Percentiles rank a stretch among this genome's conserved stretches.
Conservation (phyloP, 2,113 vertebrate genomes). For the Lutjanus erythropterus region DNA sequence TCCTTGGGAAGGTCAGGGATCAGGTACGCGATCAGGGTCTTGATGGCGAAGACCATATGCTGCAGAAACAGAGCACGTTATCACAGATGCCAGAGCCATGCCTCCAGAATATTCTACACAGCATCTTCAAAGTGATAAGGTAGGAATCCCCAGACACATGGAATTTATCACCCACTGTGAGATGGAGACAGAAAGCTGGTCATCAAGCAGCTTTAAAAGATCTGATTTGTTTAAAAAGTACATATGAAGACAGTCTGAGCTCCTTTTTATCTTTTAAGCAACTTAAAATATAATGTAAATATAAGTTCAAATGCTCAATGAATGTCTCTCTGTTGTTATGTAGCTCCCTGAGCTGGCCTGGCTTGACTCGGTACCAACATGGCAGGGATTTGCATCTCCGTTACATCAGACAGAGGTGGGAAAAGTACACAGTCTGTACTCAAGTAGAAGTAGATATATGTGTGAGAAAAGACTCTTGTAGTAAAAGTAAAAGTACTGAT, state of each 20-base stretch:
- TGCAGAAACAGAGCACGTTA: conserved; percentile 70
- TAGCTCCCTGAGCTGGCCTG: too few species aligned
- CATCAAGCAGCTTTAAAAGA: not conserved
- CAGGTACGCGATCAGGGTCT: conserved; percentile 97
- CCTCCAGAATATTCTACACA: not conserved
- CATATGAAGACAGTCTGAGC: not conserved
- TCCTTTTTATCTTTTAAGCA: not conserved
- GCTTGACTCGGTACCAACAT: too few species aligned
- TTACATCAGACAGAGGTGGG: too few species aligned
- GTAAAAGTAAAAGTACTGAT: too few species aligned
- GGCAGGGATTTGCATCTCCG: too few species aligned
- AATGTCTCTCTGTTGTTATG: too few species aligned
- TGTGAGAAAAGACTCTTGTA: too few species aligned
- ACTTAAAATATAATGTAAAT: too few species aligned
- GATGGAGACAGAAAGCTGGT: not conserved
- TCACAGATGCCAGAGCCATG: not conserved
- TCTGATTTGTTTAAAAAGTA: not conserved
- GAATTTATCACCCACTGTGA: not conserved
- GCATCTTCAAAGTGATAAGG: not conserved
- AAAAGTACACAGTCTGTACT: too few species aligned
- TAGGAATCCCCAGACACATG: not conserved
- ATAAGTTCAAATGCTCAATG: too few species aligned
- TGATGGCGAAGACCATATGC: conserved; percentile 98
- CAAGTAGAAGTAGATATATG: too few species aligned
- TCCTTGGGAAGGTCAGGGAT: conserved; percentile 98